Evolutionary conservation across 2,888 invertebrate species (phyloP), one percentile per base, ranked within the genome.

Genomic region (Tipula vernalis): DNA sequence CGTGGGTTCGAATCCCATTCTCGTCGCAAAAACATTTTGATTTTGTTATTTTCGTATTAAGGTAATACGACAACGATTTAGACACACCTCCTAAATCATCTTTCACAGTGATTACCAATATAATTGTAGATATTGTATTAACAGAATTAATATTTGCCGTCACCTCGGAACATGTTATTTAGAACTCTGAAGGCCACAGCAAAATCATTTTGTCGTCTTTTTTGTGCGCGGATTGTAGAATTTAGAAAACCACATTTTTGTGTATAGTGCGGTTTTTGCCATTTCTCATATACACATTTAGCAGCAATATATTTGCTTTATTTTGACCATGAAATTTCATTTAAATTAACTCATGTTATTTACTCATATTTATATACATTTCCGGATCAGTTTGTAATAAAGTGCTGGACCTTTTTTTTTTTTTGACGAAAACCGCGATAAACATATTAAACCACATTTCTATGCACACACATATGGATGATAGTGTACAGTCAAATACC

Each of bases 1-100:
- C 95, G 95, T 95, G 95, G 95, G 95, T 95, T 95, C 95, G 95
- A 95, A 95, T 95, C 95, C 95, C 95, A 95, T 95, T 95, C 94
- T 94, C 94, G 94, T 94, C 94, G 94, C 28, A 2, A 28, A n/a
- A 28, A 28, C 28, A 28, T 28, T 28, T 28, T 28, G 2, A 28
- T 28, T 28, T 28, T 28, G 28, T 28, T 28, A 28, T 28, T 28
- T 28, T 28, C 2, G 28, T 28, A 28, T 28, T 28, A 1, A 28
- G 28, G 28, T 1, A 28, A 28, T 28, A 28, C 28, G 2, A 28
- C 28, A n/a, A n/a, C n/a, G n/a, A n/a, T n/a, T n/a, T 28, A 28
- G 28, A 28, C 28, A 28, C 28, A 28, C 28, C 28, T 28, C 28
- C 28, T 28, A 28, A 28, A 28, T 28, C 28, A 28, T 1, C 28